Evolutionary conservation across 1,140 invertebrate genomes (phyloP).

Genomic region (Ceratina japonica): DNA sequence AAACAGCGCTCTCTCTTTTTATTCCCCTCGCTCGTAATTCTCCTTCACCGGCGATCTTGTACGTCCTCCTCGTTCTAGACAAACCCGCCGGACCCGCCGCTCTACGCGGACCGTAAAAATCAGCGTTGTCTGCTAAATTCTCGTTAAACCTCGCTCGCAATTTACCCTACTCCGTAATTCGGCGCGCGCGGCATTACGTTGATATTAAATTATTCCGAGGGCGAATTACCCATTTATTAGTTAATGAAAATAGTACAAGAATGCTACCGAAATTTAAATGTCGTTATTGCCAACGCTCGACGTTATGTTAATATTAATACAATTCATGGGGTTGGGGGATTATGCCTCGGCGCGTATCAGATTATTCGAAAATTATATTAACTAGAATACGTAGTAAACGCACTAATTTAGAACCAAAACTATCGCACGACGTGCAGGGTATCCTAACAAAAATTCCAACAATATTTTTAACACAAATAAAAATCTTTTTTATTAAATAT

Average conservation of each 20-base stretch:
- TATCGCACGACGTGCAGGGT: background rate
- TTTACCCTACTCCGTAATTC: background rate
- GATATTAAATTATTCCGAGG: background rate
- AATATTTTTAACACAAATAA: too few relatives aligned
- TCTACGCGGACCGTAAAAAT: background rate
- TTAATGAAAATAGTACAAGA: background rate
- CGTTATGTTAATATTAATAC: conserved; percentile 17
- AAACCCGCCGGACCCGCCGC: background rate
- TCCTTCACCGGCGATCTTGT: background rate
- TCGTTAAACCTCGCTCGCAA: background rate
- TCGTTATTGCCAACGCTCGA: conserved; percentile 9
- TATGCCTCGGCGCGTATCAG: conserved; percentile 13
- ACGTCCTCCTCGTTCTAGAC: too few relatives aligned
- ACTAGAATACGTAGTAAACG: conserved; percentile 18
- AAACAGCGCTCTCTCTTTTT: background rate
- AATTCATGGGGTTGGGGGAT: conserved; percentile 19
- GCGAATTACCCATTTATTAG: too few relatives aligned
- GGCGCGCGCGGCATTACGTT: background rate
- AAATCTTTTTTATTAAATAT: too few relatives aligned
- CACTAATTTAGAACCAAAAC: too few relatives aligned
- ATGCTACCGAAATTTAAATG: conserved; percentile 17
- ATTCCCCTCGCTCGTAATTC: background rate
- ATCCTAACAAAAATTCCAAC: too few relatives aligned
- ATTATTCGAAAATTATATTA: conserved; percentile 40
- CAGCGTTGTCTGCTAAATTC: background rate